Evolutionary conservation across 2,113 vertebrate genomes (phyloP), one percentile per base, ranked within the genome.

Genomic region (Bos javanicus): DNA sequence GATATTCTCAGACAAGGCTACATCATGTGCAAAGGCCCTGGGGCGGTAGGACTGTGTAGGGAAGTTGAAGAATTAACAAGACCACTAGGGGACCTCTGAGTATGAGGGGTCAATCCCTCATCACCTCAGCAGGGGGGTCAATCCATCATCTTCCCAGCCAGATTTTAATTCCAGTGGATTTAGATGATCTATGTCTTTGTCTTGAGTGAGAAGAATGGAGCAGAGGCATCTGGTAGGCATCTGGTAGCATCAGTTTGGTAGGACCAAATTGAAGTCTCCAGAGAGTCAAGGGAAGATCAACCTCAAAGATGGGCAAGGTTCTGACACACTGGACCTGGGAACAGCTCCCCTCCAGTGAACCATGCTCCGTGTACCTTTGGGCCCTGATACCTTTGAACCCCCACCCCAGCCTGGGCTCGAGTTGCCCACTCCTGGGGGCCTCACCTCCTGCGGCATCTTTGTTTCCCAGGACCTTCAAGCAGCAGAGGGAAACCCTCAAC

Each of bases 1-100:
- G 39, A 21, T 16, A 21, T 74, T 71, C n/a, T 52, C 30, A 46
- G 54, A 30, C 76, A 30, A 8, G 4, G 48, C 26, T 15, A 10
- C 6, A 12, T 84, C 64, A 1, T 43, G 26, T 94, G 56, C 94
- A 88, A 94, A 84, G 87, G 56, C 54, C 62, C 91, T 67, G 39
- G 17, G 74, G 56, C 36, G 15, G 87, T 50, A 30, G n/a, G 3
- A 85, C 17, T 39, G n/a, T 5, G 0, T 19, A 2, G 25, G 48
- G 54, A 43, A 5, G 23, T 16, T 48, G 26, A 81, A 11, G 50
- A 54, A 14, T 62, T 43, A 19, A 19, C 39, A n/a, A 9, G 52
- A 43, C 9, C 52, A 28, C 26, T 28, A 6, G 26, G 33, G 16
- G 12, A 57, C 46, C 54, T 62, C 43, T 64, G 36, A 56, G 11